Evolutionary conservation across 2,888 invertebrate species (phyloP), one percentile per base, ranked within the genome.

Genomic region (Eutolmus rufibarbis): DNA sequence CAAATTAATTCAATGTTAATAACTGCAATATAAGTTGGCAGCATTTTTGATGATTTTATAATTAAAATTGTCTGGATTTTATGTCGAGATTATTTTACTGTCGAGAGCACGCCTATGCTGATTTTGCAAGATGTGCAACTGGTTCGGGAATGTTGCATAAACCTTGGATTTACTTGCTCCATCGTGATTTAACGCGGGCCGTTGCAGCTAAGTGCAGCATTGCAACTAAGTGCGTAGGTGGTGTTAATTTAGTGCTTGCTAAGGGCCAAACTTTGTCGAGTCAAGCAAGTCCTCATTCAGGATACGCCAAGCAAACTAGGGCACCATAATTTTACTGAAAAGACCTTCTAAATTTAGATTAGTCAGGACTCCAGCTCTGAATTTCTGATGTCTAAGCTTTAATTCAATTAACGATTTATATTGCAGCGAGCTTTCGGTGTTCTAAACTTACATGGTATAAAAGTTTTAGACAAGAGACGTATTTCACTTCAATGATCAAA

Each of bases 1-100:
- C 74, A 81, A 86, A 87, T 79, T 87, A 87, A 87, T 87, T 86
- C 86, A 86, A 74, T 74, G 76, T 74, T 86, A 86, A 74, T 86
- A 86, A 86, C 84, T 23, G 66, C 7, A 40, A 84, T 43, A 66
- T 66, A 28, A 19, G 40, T 51, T 74, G 66, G 14, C n/a, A 81
- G 81, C 56, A 56, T 51, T 81, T 81, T 81, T 81, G n/a, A 81
- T 81, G 28, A 56, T 31, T 81, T 81, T 81, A 43, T 81, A 81
- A 81, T 81, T 81, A 66, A 66, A 66, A 66, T 66, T 66, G 66
- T 66, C 66, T 66, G 66, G 66, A 66, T 66, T 66, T 66, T 66
- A 66, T 66, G 23, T 23, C 66, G 66, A 23, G 66, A 66, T 66
- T 66, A 66, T 66, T 66, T 66, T 66, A 66, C 12, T 23, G 66